Evolutionary conservation across 2,113 vertebrate genomes (phyloP), one percentile per base, ranked within the genome.

Genomic region (Seriola aureovittata): DNA sequence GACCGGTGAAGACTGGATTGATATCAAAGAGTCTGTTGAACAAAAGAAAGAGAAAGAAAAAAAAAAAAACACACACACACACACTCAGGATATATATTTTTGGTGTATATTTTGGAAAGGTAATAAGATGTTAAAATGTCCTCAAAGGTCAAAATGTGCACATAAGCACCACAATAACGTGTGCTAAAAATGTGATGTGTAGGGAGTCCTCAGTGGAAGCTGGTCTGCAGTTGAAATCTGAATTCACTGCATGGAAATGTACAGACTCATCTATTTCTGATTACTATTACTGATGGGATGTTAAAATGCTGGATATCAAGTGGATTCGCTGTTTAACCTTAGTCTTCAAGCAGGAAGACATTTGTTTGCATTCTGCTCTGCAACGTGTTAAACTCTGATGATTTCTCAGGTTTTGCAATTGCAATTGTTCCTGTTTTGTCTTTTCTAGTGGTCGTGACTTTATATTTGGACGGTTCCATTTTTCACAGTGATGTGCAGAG

Each of bases 381-480:
- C 19, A 32, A 58, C 32, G 54, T 12, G 5, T 57, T 60, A n/a
- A 19, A 58, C 29, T 71, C 60, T 40, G 10, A 79, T n/a, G 48
- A 80, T 86, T 81, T 71, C 48, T 71, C 52, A 50, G 76, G 71
- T 94, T 94, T 91, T 88, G 94, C 93, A 94, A 93, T 89, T 6
- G 19, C 55, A 67, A 34, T 62, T 84, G 89, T 94, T 95, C 94
- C 91, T 83, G 85, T 92, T 93, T 92, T 84, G 42, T 77, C 50
- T 84, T 83, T 76, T 81, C 65, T 80, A 52, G 81, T 73, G 25
- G 77, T 81, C 82, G 82, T 70, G 78, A 76, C 79, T 88, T 85
- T 82, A 85, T 82, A 84, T 68, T 75, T 69, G 36, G 54, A 75
- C 77, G 71, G 80, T 91, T 92, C 83, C 73, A 14, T 87, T 36